phyloP scores from a whole-genome alignment of 2,113 vertebrate genomes.

The Aptenodytes forsteri region DNA sequence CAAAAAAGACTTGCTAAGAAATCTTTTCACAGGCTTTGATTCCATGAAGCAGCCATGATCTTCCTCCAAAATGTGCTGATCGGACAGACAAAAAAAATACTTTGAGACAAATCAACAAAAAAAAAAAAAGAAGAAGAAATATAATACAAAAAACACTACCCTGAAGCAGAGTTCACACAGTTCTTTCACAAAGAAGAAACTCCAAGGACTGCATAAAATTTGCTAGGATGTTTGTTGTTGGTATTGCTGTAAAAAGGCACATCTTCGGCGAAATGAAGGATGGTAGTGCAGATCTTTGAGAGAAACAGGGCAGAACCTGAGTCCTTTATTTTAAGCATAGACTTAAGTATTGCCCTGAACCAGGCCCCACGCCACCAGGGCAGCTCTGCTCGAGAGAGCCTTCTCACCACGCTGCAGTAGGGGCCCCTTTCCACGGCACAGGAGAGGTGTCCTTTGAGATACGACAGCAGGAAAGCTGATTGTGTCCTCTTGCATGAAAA shows the following conservation, averaged over 20 bases:
- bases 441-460: neutral
- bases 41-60: neutral
- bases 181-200: neutral
- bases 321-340: neutral
- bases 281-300: neutral
- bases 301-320: neutral
- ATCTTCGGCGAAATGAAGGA: neutral
- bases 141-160: neutral
- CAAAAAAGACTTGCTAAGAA: neutral
- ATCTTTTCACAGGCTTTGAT: neutral
- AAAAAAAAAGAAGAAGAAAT: neutral
- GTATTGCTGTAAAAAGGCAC: neutral
- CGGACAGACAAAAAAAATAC: neutral
- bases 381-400: neutral
- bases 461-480: neutral
- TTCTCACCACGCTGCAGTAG: neutral
- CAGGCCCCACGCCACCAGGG: neutral
- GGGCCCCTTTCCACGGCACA: neutral
- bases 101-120: neutral
- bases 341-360: neutral
- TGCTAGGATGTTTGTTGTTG: neutral
- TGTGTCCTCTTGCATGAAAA: neutral
- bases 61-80: neutral
- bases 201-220: neutral
- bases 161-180: neutral